Base-by-base conservation (phyloP, 2,113 vertebrate genomes). In the Aegithalos caudatus region DNA sequence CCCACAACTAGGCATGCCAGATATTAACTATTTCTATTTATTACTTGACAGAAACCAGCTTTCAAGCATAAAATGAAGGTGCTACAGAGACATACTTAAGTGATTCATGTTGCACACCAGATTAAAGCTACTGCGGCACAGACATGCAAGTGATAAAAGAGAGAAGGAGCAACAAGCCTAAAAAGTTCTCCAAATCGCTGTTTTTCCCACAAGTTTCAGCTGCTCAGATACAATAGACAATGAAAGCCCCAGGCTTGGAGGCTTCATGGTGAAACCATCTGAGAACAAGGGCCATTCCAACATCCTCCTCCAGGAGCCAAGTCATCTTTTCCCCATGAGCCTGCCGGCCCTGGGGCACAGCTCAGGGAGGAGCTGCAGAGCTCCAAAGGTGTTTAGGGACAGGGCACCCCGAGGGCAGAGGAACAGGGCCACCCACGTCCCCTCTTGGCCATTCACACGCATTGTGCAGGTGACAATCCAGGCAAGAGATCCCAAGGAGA, bases 1-100 rank as follows among this genome's bases (percentile, higher is more conserved):
- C 45, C 79, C 81, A 67, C 79, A 93, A 73, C 50, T 20, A 86
- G 50, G 56, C 77, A 83, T 29, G 47, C 33, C 69, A 91, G 64
- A 64, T 93, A 96, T 70, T 93, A 90, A 90, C 88, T 86, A 69
- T 56, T 95, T 71, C 73, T 86, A 70, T 83, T 94, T 94, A 88
- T 92, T 72, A 70, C 81, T 82, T 18, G 10, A 71, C 28, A 56
- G 56, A n/a, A 96, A 78, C 38, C 47, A 81, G 79, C 87, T 91
- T 60, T 56, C 70, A 79, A 81, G 40, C 44, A 89, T 44, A 89
- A 94, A 91, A 37, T 0, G 2, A 93, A 87, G 78, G 61, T 85
- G 38, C 44, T 67, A 61, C 29, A 71, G 78, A 84, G 38, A 62
- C 27, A 24, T 19, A 50, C n/a, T 78, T 51, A 76, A 91, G 37